phyloP scores from a whole-genome alignment of 1,140 invertebrate genomes.

The Pantala flavescens region DNA sequence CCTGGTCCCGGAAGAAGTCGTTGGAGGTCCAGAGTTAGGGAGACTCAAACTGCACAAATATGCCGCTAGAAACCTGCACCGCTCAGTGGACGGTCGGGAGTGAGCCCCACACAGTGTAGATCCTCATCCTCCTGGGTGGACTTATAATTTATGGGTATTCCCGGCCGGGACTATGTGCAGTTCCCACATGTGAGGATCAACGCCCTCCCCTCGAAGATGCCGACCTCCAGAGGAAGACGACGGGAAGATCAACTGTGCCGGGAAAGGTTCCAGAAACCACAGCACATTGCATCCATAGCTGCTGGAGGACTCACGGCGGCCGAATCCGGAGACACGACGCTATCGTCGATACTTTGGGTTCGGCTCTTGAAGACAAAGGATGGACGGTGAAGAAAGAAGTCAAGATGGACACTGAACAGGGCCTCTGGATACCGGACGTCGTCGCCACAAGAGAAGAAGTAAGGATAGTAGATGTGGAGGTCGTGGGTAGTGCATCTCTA shows the following conservation, averaged over 20 bases:
- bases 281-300: constrained; percentile 18
- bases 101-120: neutral
- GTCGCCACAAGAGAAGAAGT: constrained; percentile 17
- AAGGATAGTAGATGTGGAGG: constrained; percentile 23
- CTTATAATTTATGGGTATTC: constrained; percentile 19
- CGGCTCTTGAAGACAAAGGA: constrained; percentile 12
- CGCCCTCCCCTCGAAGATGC: constrained; percentile 25
- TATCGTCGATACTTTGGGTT: constrained; percentile 18
- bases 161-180: constrained; percentile 27
- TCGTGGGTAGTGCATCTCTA: constrained; percentile 18
- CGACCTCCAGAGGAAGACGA: neutral
- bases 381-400: constrained; percentile 22
- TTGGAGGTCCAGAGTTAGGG: too few species aligned
- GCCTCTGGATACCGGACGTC: constrained; percentile 24
- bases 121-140: neutral
- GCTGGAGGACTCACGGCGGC: constrained; percentile 12
- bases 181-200: constrained; percentile 26
- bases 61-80: neutral
- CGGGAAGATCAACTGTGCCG: neutral
- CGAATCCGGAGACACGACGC: constrained; percentile 16
- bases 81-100: neutral
- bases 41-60: too few species aligned
- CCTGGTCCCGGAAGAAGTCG: too few species aligned
- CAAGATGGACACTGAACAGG: constrained; percentile 12
- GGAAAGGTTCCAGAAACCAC: constrained; percentile 11